Conservation (phyloP, 1,140 invertebrate genomes). For the Chrysopa pallens region DNA sequence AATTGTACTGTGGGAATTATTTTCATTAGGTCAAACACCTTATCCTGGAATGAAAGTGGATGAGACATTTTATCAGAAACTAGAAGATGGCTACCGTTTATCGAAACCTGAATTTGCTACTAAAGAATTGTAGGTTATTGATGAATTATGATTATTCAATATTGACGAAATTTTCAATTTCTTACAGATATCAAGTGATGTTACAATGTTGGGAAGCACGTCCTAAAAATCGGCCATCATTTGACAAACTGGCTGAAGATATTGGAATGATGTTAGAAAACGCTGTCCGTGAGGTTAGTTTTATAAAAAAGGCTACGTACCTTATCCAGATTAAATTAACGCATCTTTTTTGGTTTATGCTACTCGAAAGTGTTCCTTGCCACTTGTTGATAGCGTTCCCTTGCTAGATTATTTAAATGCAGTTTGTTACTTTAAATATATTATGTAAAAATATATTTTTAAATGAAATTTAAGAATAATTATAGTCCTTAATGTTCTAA, state of each 20-base stretch:
- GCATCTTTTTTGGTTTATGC: too few species aligned
- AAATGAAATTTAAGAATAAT: too few species aligned
- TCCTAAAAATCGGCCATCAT: slow-evolving; percentile 57
- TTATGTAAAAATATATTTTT: too few species aligned
- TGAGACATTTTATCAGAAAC: slow-evolving; percentile 49
- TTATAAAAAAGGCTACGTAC: too few species aligned
- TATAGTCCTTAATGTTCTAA: too few species aligned
- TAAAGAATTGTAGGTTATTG: slow-evolving; percentile 38
- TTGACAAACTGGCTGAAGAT: slow-evolving; percentile 49
- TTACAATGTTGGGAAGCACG: slow-evolving; percentile 65
- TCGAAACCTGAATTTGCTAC: slow-evolving; percentile 66
- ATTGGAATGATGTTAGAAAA: slow-evolving; percentile 67
- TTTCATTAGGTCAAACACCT: slow-evolving; percentile 71
- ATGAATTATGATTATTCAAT: too few species aligned
- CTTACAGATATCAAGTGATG: slow-evolving; percentile 64
- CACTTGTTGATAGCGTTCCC: too few species aligned
- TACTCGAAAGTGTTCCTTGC: too few species aligned
- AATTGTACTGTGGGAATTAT: slow-evolving; percentile 88
- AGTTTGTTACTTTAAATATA: too few species aligned
- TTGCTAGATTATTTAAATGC: too few species aligned
- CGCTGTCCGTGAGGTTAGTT: slow-evolving; percentile 56
- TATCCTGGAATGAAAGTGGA: slow-evolving; percentile 67
- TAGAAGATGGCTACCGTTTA: slow-evolving; percentile 72
- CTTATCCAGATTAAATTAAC: too few species aligned
- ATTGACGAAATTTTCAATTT: background rate